Evolutionary conservation across 2,888 invertebrate genomes (phyloP), one percentile per base, ranked within the genome.

Genomic region (Atethmia centrago): DNA sequence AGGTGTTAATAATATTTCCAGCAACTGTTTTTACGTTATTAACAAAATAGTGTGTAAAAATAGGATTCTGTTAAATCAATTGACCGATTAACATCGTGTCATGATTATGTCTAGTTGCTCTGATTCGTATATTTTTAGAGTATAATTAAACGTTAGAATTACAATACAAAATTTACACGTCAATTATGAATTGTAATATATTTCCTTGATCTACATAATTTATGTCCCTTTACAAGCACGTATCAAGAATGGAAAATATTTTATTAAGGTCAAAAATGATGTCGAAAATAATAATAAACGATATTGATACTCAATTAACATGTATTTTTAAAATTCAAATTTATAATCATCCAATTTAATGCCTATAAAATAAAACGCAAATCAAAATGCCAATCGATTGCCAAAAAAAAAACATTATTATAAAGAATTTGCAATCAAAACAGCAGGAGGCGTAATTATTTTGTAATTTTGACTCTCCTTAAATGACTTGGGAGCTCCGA

Each of bases 301-400:
- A 80, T 56, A 80, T 85, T 58, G 40, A 68, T 69, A 64, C 45
- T 61, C 56, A 78, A 76, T 76, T 45, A 78, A 80, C 51, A 61
- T 67, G 72, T 65, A n/a, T 69, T 47, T 65, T 77, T 66, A 1
- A n/a, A 72, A 77, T 64, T 63, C 31, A 71, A 70, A 79, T 83
- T 77, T 25, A 21, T 9, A 72, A 77, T 67, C 59, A 61, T 74
- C 70, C 74, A 79, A 85, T 85, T 82, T 76, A 73, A 79, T 78
- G 74, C 77, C 58, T 68, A 79, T 76, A 55, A 79, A 81, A 75
- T 65, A 62, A 76, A 70, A 77, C 55, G 68, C 71, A 65, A 63
- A 79, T 77, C 10, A 62, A 64, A 62, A 71, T 61, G 51, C 42
- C 66, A 79, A 63, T 85, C 61, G 74, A 77, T 73, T 42, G 63